Base-by-base conservation (phyloP, 1,140 invertebrate species). In the Tachypleus tridentatus region DNA sequence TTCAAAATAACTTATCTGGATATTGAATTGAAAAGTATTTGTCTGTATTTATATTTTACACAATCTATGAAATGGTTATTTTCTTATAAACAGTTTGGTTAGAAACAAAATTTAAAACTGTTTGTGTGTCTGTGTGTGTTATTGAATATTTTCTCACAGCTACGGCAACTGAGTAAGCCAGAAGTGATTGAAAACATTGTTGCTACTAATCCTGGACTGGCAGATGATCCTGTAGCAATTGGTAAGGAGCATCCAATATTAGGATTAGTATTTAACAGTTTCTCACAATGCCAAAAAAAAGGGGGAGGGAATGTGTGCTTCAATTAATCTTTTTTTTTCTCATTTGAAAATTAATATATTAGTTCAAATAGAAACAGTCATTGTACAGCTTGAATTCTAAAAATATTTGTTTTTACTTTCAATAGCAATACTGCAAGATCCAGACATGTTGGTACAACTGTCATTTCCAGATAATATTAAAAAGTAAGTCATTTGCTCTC, bases 151-250 rank as follows among this genome's bases (percentile, higher is more conserved):
- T 57, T 49, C 7, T 60, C 49, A 60, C 52, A 66, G 52, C 7
- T 66, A 5, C 58, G 70, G 51, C 56, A 62, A 49, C 62, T 75
- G n/a, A 70, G 66, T 49, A 70, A 70, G 57, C 70, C 74, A 54
- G 72, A 75, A 10, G 64, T 67, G 47, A 60, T 76, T 58, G 72
- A 75, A 58, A 72, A 72, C 57, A 64, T 76, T 7, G 69, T 74
- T n/a, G 71, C 72, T 54, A 71, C 73, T 53, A 72, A 72, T 47
- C 75, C 75, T 54, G 73, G 73, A 4, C 61, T 76, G 52, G 71
- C 72, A 47, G 69, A 70, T 49, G 73, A 74, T 65, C 74, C 73
- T 48, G 60, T 72, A 54, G 72, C 72, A 52, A 47, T 74, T n/a
- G 69, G 72, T 70, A 69, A 69, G 65, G 29, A 29, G 51, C n/a